These are phyloP conservation scores for Pagrus major DNA, from an alignment of 2,113 vertebrate genomes.

Conservation along the genomic window DNA sequence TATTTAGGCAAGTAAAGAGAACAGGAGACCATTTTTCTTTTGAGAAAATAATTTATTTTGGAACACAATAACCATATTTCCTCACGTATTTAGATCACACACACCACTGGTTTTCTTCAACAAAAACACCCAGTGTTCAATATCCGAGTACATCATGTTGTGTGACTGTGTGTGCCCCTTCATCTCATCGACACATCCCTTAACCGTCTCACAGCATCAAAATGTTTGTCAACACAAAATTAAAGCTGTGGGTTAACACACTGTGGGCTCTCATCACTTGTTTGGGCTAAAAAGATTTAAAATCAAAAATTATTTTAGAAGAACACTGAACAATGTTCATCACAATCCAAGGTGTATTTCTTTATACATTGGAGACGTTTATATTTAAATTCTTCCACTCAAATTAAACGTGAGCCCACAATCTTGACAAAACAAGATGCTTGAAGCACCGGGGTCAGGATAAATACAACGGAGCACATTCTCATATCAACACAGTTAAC, in stretches of 20 bases:
- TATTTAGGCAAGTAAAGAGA: not conserved
- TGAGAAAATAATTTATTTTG: slow-evolving; percentile 88
- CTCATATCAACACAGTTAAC: slow-evolving; percentile 51
- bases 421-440: not conserved
- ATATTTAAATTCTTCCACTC: not conserved
- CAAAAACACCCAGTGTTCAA: slow-evolving; percentile 70
- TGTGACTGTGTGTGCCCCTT: slow-evolving; percentile 48
- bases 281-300: not conserved
- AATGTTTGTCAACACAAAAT: slow-evolving; percentile 50
- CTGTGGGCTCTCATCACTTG: slow-evolving; percentile 18
- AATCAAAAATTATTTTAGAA: not conserved
- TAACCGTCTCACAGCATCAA: slow-evolving; percentile 29
- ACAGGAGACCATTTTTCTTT: slow-evolving; percentile 58
- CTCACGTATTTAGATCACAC: slow-evolving; percentile 78
- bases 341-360: not conserved
- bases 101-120: slow-evolving; percentile 60
- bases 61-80: slow-evolving; percentile 79
- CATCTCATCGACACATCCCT: slow-evolving; percentile 12
- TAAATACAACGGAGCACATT: slow-evolving; percentile 51
- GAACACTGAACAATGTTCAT: not conserved
- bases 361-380: slow-evolving; percentile 2
- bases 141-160: slow-evolving; percentile 58
- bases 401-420: slow-evolving; percentile 37
- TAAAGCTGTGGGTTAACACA: slow-evolving; percentile 54
- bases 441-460: slow-evolving; percentile 45